Conservation (phyloP, 2,888 invertebrate genomes). For the Apotomis turbidana region DNA sequence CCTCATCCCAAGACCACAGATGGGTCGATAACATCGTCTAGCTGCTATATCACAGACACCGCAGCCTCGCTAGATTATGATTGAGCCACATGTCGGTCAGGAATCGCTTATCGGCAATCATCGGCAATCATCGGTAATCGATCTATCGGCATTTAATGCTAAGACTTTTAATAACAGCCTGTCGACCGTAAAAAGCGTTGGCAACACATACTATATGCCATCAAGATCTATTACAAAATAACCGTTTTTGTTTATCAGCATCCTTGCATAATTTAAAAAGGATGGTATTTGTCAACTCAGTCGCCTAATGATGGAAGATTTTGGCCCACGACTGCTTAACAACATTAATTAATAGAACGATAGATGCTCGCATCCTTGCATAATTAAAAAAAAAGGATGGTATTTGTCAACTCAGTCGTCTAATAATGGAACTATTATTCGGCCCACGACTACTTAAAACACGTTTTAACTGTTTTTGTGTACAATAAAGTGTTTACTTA, state of each 20-base stretch:
- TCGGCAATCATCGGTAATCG: slow-evolving; percentile 31
- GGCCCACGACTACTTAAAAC: background rate
- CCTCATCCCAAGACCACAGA: background rate
- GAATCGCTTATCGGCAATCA: slow-evolving; percentile 18
- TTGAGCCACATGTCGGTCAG: slow-evolving; percentile 7
- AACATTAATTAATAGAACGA: no score
- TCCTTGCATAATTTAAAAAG: slow-evolving; percentile 36
- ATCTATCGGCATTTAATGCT: slow-evolving; percentile 30
- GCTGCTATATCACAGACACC: slow-evolving; percentile 7
- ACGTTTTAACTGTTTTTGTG: no score
- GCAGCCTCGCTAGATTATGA: slow-evolving; percentile 10
- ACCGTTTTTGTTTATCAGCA: slow-evolving; percentile 12
- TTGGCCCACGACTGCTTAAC: background rate
- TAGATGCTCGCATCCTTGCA: slow-evolving; percentile 12
- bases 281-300: slow-evolving; percentile 24
- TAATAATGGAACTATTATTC: no score
- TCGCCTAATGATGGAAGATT: no score
- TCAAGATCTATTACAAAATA: slow-evolving; percentile 21
- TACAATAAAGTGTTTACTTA: no score
- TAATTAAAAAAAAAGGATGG: slow-evolving; percentile 36
- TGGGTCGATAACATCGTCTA: background rate
- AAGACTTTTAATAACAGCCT: slow-evolving; percentile 18
- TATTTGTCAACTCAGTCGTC: slow-evolving; percentile 10
- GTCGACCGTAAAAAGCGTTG: background rate
- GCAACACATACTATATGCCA: slow-evolving; percentile 5